phyloP scores from a whole-genome alignment of 2,797 vertebrate species.

The Gobionotothen gibberifrons region DNA sequence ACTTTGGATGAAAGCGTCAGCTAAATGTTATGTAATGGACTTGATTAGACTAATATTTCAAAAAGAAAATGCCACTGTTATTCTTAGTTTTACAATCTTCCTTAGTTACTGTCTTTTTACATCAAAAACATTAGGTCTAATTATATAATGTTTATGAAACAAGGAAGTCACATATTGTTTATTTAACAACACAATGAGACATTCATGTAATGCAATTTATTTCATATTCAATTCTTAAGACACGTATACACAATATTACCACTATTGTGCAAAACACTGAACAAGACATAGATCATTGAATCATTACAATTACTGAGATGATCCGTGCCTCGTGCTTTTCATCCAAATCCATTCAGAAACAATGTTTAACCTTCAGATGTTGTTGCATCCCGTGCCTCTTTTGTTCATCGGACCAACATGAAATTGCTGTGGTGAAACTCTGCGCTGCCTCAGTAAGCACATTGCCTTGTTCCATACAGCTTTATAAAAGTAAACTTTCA shows the following conservation, averaged over 20 bases:
- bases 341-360: constrained; percentile 3
- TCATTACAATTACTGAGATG: background rate
- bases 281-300: background rate
- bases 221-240: background rate
- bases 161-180: background rate
- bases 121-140: background rate
- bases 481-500: background rate
- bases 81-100: background rate
- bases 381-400: background rate
- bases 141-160: too few relatives aligned
- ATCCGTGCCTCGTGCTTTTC: background rate
- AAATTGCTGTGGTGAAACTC: background rate
- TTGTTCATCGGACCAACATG: background rate
- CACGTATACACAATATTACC: background rate
- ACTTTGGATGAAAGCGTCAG: too few relatives aligned
- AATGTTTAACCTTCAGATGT: background rate
- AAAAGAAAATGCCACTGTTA: background rate
- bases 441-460: background rate
- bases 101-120: background rate
- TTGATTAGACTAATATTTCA: background rate
- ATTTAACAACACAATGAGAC: background rate
- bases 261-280: background rate
- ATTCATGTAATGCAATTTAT: background rate
- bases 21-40: too few relatives aligned
- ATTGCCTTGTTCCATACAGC: background rate